Base-by-base conservation (phyloP, 2,113 vertebrate genomes). In the Amphilophus citrinellus region DNA sequence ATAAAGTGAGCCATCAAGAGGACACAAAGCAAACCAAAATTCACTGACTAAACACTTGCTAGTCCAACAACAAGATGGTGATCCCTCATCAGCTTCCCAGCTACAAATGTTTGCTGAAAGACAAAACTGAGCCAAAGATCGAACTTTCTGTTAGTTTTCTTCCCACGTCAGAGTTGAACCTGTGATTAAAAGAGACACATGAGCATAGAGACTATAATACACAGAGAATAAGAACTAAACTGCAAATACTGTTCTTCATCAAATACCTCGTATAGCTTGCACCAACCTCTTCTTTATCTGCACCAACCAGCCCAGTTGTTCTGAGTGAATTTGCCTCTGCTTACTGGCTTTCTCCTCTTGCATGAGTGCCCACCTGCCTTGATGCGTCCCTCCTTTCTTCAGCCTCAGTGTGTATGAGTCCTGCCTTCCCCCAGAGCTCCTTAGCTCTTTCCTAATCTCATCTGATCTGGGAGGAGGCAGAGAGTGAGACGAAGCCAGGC, bases 381-480 rank as follows among this genome's bases (percentile, higher is more conserved):
- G 57, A 77, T 39, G 79, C 42, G 68, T 88, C 81, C 84, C 86
- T 88, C 80, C 80, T 82, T 81, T 83, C 71, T 84, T 82, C 80
- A 82, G 80, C 66, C 83, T 80, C 76, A 17, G 84, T 59, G 80
- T 58, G 84, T 77, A 86, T 88, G 81, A 86, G 78, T 83, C 85
- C 87, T 71, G 87, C 87, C 88, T 73, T 71, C 44, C 71, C 65
- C 3, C 61, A 84, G 85, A 92, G 89, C 86, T 88, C 88, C 90
- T 94, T 86, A 92, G 82, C 88, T 71, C 80, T 83, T 62, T 80
- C 73, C 88, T 94, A 95, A 95, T 94, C 93, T 93, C 87, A 91
- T 92, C 88, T 88, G 92, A 92, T 91, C 93, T 87, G 84, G 85
- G 93, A 90, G 92, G 92, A 90, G 92, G 86, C 87, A 92, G 87